Conservation (phyloP, 2,888 invertebrate species). For the Pecten maximus region DNA sequence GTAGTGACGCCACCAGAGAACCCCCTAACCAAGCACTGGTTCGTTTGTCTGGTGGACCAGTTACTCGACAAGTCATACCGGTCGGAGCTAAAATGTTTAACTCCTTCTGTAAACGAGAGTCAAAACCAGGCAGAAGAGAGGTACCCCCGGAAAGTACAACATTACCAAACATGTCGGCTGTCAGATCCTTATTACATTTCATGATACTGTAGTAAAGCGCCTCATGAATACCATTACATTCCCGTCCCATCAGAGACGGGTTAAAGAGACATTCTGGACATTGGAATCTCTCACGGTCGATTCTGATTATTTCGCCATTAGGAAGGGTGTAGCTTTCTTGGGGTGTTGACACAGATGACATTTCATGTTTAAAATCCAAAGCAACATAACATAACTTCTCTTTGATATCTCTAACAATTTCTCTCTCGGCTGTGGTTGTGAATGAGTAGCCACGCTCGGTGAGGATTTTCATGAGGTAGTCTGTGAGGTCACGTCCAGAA, state of each 20-base stretch:
- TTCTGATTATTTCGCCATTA: not conserved
- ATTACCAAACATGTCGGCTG: not conserved
- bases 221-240: not conserved
- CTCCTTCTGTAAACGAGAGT: not conserved
- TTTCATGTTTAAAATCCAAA: slow-evolving; percentile 39
- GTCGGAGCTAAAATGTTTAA: not conserved
- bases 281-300: slow-evolving; percentile 22
- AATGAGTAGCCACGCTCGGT: slow-evolving; percentile 42
- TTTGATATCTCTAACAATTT: slow-evolving; percentile 44
- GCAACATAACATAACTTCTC: slow-evolving; percentile 41
- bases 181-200: slow-evolving; percentile 16
- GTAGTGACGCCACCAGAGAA: not conserved
- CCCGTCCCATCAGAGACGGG: not conserved
- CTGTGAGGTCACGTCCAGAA: slow-evolving; percentile 43
- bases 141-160: slow-evolving; percentile 26
- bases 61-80: not conserved
- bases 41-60: not conserved
- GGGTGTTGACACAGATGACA: not conserved
- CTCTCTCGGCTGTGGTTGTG: slow-evolving; percentile 35
- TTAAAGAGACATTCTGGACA: slow-evolving; percentile 22
- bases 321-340: not conserved
- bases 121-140: not conserved
- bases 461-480: slow-evolving; percentile 38
- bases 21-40: not conserved
- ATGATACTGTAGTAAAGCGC: slow-evolving; percentile 35